phyloP scores from a whole-genome alignment of 1,140 invertebrate genomes.

The Monochamus saltuarius region DNA sequence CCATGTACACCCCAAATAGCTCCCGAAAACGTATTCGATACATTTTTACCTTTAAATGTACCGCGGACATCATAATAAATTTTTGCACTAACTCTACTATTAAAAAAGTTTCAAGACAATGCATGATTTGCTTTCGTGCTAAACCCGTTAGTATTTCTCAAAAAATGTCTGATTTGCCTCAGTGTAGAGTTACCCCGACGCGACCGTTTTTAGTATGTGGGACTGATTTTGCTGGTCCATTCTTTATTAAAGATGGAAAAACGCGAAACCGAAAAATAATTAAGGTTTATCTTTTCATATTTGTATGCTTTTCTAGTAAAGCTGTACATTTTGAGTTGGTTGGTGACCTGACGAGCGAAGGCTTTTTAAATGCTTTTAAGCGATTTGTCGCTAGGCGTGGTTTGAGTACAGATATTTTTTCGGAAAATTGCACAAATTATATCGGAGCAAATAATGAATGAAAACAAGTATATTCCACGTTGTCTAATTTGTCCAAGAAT shows the following conservation, averaged over 20 bases:
- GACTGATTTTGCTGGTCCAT: conserved; percentile 51
- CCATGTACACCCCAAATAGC: too few species aligned
- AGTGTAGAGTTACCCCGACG: conserved; percentile 17
- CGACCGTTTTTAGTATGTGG: conserved; percentile 46
- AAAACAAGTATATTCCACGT: not conserved
- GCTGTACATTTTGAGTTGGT: conserved; percentile 52
- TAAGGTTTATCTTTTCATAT: conserved; percentile 51
- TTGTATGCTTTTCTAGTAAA: conserved; percentile 51
- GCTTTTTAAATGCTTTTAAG: conserved; percentile 40
- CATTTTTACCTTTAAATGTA: too few species aligned
- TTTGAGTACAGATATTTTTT: not conserved
- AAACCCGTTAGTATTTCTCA: not conserved
- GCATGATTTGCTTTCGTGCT: conserved; percentile 29
- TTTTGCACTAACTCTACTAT: not conserved
- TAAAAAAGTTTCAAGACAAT: conserved; percentile 6
- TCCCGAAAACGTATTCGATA: too few species aligned
- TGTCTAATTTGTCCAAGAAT: too few species aligned
- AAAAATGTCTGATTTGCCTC: conserved; percentile 10
- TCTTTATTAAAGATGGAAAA: conserved; percentile 42
- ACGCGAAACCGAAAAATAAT: conserved; percentile 36
- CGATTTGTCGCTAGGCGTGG: conserved; percentile 34
- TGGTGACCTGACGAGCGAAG: conserved; percentile 32
- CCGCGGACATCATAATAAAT: too few species aligned
- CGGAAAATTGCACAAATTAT: conserved; percentile 35
- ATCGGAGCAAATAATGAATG: conserved; percentile 21